These are phyloP conservation scores for Cyclopterus lumpus DNA, from an alignment of 2,797 vertebrate species.

Conservation along the genomic window DNA sequence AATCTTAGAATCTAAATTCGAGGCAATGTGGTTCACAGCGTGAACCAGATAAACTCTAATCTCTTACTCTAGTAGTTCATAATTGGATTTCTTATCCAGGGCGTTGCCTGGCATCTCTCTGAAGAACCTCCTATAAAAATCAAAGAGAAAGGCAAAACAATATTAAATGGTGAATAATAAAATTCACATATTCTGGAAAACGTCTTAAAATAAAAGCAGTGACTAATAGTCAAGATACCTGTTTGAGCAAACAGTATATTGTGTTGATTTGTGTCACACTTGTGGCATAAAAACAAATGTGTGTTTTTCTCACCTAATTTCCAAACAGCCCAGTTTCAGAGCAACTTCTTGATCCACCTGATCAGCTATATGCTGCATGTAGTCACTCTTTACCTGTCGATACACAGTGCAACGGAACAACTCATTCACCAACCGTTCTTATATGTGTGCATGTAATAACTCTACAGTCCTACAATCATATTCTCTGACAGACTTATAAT, in stretches of 20 bases:
- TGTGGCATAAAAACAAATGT: background rate
- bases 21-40: background rate
- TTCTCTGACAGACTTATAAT: background rate
- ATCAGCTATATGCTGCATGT: slow-evolving; percentile 96
- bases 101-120: slow-evolving; percentile 98
- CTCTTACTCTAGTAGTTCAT: slow-evolving; percentile 97
- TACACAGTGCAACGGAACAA: slow-evolving; percentile 21
- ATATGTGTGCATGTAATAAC: background rate
- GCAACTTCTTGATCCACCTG: slow-evolving; percentile 98
- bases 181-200: background rate
- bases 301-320: slow-evolving; percentile 90
- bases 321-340: slow-evolving; percentile 97
- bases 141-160: slow-evolving; percentile 31
- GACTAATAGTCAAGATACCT: background rate
- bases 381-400: slow-evolving; percentile 95
- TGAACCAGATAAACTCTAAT: background rate
- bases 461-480: background rate
- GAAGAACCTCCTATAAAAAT: slow-evolving; percentile 91
- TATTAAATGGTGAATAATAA: background rate
- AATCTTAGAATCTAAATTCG: background rate
- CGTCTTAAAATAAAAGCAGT: background rate
- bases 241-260: background rate
- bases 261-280: background rate
- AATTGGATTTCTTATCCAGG: slow-evolving; percentile 99
- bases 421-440: background rate